Base-by-base conservation (phyloP, 1,140 invertebrate species). In the Drosophila repleta region DNA sequence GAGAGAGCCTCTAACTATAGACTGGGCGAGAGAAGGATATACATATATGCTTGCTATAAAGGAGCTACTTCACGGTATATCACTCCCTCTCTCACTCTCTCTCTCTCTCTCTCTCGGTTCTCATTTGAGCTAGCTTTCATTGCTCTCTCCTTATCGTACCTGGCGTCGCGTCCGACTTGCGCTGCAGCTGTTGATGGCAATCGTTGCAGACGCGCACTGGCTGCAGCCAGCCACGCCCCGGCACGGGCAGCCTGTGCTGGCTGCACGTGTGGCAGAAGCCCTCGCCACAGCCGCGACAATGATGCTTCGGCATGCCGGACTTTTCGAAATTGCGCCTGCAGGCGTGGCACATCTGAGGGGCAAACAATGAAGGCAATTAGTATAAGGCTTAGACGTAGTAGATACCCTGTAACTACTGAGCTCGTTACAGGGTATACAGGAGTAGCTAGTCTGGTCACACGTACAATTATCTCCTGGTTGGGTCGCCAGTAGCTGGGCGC, bases 401-500 rank as follows among this genome's bases (percentile, higher is more conserved):
- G n/a, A 52, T 52, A 52, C 26, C 48, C 48, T 32, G 24, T 21
- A 24, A 11, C 3, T 20, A 32, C 8, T 5, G n/a, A 46, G 18
- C 6, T 32, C 8, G 32, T 11, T 35, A 35, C 32, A 41, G 39
- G n/a, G 39, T 7, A 43, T 7, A 17, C 15, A 17, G 1, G 4
- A 4, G 7, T 11, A 32, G 0, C n/a, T 17, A 15, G 35, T 24
- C 2, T 35, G 0, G 10, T 32, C 1, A 43, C n/a, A 17, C 39
- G 39, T 11, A 95, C 94, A 72, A 92, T 94, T 55, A 97, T 96
- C 84, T 96, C 94, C 69, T 94, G 92, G 91, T 97, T 97, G 7
- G 96, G 95, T 43, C 94, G 93, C 96, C 96, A 97, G 92, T 97
- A 97, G 18, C 94, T 94, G 1, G 96, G 96, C 13, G 95, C 96